A percentile compares a stretch with the other conserved stretches of the same genome.
Evolutionary conservation across 2,888 invertebrate species (phyloP).

Genomic region (Melolontha melolontha): DNA sequence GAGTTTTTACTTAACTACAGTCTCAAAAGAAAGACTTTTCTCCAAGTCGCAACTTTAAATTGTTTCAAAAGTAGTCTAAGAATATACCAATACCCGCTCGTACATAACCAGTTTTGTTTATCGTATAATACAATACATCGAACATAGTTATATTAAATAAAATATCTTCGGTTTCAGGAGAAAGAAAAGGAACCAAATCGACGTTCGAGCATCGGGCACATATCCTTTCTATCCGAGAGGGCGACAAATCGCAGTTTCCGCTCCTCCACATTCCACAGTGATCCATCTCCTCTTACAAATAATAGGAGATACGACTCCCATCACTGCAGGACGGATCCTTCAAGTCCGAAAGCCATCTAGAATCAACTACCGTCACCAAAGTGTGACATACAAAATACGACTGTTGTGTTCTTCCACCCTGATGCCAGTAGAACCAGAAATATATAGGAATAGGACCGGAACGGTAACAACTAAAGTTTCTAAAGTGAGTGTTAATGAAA

Average conservation of each 20-base stretch:
- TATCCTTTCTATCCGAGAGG: slow-evolving; percentile 53
- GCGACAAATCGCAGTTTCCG: slow-evolving; percentile 47
- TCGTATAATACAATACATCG: no score
- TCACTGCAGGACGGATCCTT: slow-evolving; percentile 12
- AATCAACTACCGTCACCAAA: slow-evolving; percentile 50
- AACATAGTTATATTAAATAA: neutral
- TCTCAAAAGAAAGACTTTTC: no score
- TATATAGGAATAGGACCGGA: slow-evolving; percentile 45
- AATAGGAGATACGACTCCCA: slow-evolving; percentile 41
- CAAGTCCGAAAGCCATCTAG: slow-evolving; percentile 46
- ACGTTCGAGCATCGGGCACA: slow-evolving; percentile 53
- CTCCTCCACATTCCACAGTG: slow-evolving; percentile 56
- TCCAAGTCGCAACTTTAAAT: no score
- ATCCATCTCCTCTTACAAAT: slow-evolving; percentile 53
- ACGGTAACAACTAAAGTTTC: neutral
- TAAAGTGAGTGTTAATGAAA: neutral
- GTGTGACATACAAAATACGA: slow-evolving; percentile 51
- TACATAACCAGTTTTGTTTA: no score
- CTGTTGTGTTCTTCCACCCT: slow-evolving; percentile 49
- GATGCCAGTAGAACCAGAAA: slow-evolving; percentile 48
- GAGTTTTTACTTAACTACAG: no score
- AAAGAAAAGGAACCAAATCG: slow-evolving; percentile 22
- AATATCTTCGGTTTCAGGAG: slow-evolving; percentile 12
- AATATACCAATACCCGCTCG: no score
- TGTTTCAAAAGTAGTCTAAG: no score